Evolutionary conservation across 2,113 vertebrate genomes (phyloP), one percentile per base, ranked within the genome.

Genomic region (Silurus asotus): DNA sequence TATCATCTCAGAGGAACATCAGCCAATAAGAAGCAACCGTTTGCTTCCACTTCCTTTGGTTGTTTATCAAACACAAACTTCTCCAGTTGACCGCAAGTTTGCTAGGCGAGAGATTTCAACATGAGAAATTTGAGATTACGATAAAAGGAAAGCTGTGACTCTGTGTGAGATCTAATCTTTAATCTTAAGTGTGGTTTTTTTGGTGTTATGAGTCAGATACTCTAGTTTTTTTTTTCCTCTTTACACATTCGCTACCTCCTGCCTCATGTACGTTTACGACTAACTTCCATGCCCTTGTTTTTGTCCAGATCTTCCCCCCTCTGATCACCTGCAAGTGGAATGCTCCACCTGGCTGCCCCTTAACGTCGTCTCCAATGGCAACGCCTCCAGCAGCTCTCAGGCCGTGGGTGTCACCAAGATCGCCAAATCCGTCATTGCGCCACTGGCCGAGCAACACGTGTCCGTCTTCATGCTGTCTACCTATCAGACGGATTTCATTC

Each of bases 391-490:
- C 20, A 95, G 95, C 84, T 95, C 95, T 4, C 98, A 98, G 93
- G 96, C 97, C 1, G 96, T 97, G 0, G 98, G 98, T 0, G 98
- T 99, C 91, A 99, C 97, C 88, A 99, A 98, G 92, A 98, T 99
- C 0, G 97, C 98, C 70, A 95, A 97, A 74, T 99, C 98, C 0
- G 98, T 99, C 90, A 99, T 99, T 1, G 95, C 94, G 0, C 98
- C 98, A 0, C 92, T 99, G 91, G 98, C 98, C 0, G 96, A 98
- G 93, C 98, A 99, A 92, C 96, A 98, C 0, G 98, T 99, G 69
- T 99, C 98, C 0, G 97, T 99, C 85, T 95, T 99, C 87, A 99
- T 99, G 98, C 93, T 99, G 79, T 98, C 97, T 88, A 98, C 97
- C 0, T 98, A 98, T 91, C 97, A 98, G 92, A 98, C 97, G 0